Percentiles rank a stretch among this genome's conserved stretches.
Conservation (phyloP, 2,113 vertebrate genomes). For the Cebidichthys violaceus region DNA sequence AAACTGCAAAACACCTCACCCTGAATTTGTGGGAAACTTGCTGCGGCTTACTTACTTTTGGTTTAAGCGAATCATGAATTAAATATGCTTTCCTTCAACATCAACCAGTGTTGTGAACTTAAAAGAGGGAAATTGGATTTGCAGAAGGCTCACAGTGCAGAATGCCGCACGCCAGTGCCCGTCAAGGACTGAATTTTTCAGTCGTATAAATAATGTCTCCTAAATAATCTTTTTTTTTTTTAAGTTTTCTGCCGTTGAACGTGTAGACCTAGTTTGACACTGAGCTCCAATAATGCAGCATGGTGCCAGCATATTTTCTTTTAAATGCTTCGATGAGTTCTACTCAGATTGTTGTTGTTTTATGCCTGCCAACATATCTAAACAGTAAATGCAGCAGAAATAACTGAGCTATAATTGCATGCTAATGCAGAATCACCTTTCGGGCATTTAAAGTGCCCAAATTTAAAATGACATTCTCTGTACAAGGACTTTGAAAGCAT, state of each 20-base stretch:
- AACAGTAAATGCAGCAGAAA: conserved; percentile 22
- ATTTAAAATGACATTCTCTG: neutral
- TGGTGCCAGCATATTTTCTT: conserved; percentile 3
- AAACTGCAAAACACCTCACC: conserved; percentile 56
- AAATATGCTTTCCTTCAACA: conserved; percentile 69
- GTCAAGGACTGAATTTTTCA: conserved; percentile 41
- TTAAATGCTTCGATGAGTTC: conserved; percentile 10
- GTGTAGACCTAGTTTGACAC: conserved; percentile 20
- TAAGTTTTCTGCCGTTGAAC: neutral
- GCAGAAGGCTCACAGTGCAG: conserved; percentile 60
- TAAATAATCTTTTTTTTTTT: conserved; percentile 17
- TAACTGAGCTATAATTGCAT: conserved; percentile 9
- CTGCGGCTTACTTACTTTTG: conserved; percentile 60
- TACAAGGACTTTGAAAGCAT: neutral
- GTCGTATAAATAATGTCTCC: conserved; percentile 37
- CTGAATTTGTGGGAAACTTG: conserved; percentile 55
- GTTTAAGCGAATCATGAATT: conserved; percentile 71
- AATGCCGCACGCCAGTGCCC: conserved; percentile 27
- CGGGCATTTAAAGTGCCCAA: neutral
- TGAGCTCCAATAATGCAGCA: neutral
- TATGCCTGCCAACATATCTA: neutral
- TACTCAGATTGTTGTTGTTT: conserved; percentile 1
- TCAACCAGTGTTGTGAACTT: conserved; percentile 51
- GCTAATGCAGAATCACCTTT: conserved; percentile 5
- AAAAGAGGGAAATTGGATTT: conserved; percentile 69